These are phyloP conservation scores for Drosophila prosaltans DNA, from an alignment of 1,140 invertebrate genomes.

Conservation along the genomic window DNA sequence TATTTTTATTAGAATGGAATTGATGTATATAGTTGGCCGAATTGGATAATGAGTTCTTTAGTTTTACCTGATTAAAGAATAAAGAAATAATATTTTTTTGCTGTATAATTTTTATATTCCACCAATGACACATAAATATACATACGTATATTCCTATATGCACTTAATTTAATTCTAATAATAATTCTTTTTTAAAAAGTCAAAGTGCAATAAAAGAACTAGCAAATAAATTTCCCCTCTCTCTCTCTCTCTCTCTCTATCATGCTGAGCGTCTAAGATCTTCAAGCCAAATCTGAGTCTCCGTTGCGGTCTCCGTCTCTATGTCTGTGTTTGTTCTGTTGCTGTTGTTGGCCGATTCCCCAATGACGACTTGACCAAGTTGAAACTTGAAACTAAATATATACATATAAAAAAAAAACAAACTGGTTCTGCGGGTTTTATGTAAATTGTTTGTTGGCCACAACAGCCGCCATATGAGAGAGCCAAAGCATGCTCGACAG, in stretches of 20 bases:
- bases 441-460: constrained; percentile 61
- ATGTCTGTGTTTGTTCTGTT: constrained; percentile 9
- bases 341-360: constrained; percentile 10
- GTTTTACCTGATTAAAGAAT: no score
- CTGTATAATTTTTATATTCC: no score
- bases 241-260: not conserved
- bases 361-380: constrained; percentile 14
- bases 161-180: no score
- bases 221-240: constrained; percentile 26
- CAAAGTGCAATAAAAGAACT: constrained; percentile 64
- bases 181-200: constrained; percentile 13
- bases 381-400: constrained; percentile 51
- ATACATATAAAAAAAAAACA: constrained; percentile 19
- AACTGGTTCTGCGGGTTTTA: constrained; percentile 79
- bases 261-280: not conserved
- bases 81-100: no score
- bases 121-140: no score
- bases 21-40: no score
- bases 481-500: constrained; percentile 26
- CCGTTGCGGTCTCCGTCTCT: not conserved
- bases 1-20: no score
- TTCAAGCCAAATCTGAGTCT: constrained; percentile 1
- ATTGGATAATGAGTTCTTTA: no score
- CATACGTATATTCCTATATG: no score
- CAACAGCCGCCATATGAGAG: constrained; percentile 55